phyloP scores from a whole-genome alignment of 1,140 invertebrate species.

The Apocrypta bakeri region DNA sequence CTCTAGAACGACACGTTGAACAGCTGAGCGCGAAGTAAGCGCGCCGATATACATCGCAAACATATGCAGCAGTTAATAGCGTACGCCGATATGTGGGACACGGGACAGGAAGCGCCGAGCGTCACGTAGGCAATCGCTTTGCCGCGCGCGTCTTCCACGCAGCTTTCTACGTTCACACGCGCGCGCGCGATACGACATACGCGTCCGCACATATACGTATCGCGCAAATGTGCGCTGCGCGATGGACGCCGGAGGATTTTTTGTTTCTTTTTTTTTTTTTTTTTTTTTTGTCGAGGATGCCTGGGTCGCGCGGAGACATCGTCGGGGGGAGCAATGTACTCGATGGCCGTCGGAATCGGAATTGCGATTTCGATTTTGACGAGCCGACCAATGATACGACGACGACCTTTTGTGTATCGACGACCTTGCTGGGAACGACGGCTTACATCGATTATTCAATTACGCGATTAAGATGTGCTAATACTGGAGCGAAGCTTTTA shows the following conservation, averaged over 20 bases:
- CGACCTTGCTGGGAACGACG: too few species aligned
- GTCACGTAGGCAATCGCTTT: constrained; percentile 67
- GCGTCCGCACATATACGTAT: background rate
- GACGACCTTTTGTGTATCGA: too few species aligned
- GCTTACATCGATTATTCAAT: too few species aligned
- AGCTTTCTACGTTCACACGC: constrained; percentile 35
- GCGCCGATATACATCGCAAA: too few species aligned
- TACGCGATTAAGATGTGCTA: too few species aligned
- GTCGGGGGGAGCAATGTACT: background rate
- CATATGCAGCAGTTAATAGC: background rate
- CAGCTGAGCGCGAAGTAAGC: too few species aligned
- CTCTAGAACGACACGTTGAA: too few species aligned
- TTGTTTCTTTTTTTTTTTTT: too few species aligned
- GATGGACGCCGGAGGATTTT: too few species aligned
- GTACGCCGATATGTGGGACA: constrained; percentile 62
- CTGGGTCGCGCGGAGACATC: background rate
- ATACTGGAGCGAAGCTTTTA: too few species aligned
- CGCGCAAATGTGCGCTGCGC: background rate
- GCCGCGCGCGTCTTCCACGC: constrained; percentile 61
- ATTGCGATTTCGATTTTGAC: background rate
- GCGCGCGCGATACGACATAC: background rate
- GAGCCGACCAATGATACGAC: background rate
- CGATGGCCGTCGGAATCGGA: background rate
- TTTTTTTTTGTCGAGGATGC: background rate
- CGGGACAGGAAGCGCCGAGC: constrained; percentile 62